A percentile compares a stretch with the other conserved stretches of the same genome.
Conservation (phyloP, 1,140 invertebrate genomes). For the Matsumurasca onukii region DNA sequence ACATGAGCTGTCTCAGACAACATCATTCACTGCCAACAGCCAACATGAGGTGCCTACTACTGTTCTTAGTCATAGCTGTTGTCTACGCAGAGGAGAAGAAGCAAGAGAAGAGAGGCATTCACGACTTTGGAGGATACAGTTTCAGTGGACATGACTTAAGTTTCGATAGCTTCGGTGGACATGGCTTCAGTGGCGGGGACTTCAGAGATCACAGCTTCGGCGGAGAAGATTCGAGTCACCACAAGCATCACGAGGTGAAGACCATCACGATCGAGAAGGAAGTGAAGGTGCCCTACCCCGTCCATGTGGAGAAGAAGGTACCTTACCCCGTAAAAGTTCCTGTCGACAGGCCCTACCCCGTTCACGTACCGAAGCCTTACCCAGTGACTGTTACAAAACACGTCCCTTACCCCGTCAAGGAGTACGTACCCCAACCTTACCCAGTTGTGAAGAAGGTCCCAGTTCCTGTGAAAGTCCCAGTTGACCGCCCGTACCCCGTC, state of each 20-base stretch:
- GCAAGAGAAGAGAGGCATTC: conserved; percentile 12
- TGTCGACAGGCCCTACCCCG: conserved; percentile 40
- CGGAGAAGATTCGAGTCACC: conserved; percentile 36
- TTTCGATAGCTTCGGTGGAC: conserved; percentile 19
- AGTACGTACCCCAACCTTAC: conserved; percentile 43
- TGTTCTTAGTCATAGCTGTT: background rate
- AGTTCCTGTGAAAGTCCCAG: conserved; percentile 27
- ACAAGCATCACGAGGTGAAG: conserved; percentile 69
- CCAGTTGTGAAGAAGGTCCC: conserved; percentile 39
- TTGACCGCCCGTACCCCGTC: conserved; percentile 46
- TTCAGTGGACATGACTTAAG: no score
- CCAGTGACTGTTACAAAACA: conserved; percentile 54
- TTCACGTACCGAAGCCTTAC: conserved; percentile 38
- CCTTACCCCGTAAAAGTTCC: conserved; percentile 59
- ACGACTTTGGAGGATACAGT: no score
- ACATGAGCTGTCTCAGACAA: background rate
- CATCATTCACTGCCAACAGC: background rate
- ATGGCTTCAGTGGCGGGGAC: conserved; percentile 32
- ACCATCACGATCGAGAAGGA: conserved; percentile 71
- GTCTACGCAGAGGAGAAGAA: conserved; percentile 1
- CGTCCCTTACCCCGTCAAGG: conserved; percentile 60
- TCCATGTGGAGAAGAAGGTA: conserved; percentile 41
- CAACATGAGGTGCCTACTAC: background rate
- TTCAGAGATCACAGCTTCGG: conserved; percentile 15
- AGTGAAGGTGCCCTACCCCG: conserved; percentile 68